phyloP scores from a whole-genome alignment of 2,797 vertebrate genomes.

The Sebastes taczanowskii region DNA sequence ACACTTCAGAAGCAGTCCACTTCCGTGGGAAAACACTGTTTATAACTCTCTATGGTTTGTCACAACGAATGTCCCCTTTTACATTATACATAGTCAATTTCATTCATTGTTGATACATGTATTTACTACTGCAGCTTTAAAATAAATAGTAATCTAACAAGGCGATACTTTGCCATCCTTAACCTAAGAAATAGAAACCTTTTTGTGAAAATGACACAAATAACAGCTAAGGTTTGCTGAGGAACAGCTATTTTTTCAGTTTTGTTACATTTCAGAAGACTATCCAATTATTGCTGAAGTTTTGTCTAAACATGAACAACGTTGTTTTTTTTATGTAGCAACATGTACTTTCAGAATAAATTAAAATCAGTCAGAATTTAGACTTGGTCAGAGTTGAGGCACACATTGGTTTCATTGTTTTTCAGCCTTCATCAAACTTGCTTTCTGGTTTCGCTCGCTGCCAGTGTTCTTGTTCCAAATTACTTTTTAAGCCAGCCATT shows the following conservation, averaged over 20 bases:
- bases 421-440: slow-evolving; percentile 14
- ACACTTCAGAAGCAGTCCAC: no score
- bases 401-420: neutral
- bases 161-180: neutral
- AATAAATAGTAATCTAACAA: no score
- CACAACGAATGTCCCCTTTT: neutral
- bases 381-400: neutral
- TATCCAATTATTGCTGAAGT: neutral
- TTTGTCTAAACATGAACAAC: neutral
- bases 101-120: neutral
- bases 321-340: neutral
- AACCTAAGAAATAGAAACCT: neutral
- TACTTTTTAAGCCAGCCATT: slow-evolving; percentile 30
- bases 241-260: neutral
- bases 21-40: no score
- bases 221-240: neutral
- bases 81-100: neutral
- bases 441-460: slow-evolving; percentile 3
- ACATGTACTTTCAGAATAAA: neutral
- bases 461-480: slow-evolving; percentile 25
- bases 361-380: neutral
- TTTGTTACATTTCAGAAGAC: neutral
- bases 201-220: neutral
- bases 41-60: neutral
- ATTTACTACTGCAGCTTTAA: neutral